phyloP scores from a whole-genome alignment of 2,113 vertebrate genomes.

The Cheirogaleus medius region DNA sequence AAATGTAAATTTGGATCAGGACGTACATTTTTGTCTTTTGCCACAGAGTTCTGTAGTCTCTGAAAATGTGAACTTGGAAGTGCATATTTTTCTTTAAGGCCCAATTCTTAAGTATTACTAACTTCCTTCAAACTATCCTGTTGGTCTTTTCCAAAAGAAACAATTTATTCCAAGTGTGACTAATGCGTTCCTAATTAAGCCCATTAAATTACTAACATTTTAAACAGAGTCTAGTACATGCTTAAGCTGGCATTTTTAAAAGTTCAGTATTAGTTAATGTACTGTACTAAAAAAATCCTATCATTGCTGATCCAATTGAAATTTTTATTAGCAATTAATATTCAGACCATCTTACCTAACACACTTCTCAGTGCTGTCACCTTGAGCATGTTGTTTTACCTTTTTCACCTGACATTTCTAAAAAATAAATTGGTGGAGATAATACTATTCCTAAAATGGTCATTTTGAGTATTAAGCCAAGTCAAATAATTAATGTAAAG shows the following conservation, averaged over 20 bases:
- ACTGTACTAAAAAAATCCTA: background rate
- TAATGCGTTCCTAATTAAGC: conserved; percentile 34
- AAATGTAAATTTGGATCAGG: background rate
- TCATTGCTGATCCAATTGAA: background rate
- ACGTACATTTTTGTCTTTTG: background rate
- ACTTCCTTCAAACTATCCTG: background rate
- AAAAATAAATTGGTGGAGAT: background rate
- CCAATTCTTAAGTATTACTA: background rate
- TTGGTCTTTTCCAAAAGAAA: conserved; percentile 33
- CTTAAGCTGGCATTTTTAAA: background rate
- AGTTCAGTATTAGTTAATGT: conserved; percentile 1
- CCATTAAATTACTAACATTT: conserved; percentile 24
- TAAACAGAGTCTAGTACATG: background rate
- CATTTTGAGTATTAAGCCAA: conserved; percentile 24
- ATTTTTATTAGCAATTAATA: background rate
- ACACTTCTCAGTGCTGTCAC: background rate
- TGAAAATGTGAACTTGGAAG: background rate
- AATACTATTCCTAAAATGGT: background rate
- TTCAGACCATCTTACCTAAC: background rate
- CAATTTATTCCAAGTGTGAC: conserved; percentile 14
- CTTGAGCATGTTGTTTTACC: background rate
- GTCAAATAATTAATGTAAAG: background rate
- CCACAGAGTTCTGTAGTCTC: background rate
- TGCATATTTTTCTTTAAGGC: background rate
- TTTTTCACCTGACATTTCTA: background rate